Evolutionary conservation across 1,140 invertebrate species (phyloP).

Genomic region (Tetragonula clypearis): DNA sequence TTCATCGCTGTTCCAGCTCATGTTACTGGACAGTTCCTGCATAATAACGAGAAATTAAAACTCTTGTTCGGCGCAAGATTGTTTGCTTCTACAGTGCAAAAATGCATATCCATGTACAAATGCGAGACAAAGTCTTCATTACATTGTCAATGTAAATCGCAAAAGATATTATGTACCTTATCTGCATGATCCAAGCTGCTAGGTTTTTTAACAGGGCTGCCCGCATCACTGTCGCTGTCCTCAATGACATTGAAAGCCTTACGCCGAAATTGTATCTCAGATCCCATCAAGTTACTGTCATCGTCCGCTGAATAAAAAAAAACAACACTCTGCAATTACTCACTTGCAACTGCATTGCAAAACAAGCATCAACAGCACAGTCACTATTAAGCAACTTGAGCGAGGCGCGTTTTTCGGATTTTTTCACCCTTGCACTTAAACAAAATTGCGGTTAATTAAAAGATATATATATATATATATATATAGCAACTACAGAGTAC

Average conservation of each 20-base stretch:
- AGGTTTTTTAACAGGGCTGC: slow-evolving; percentile 63
- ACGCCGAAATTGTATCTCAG: slow-evolving; percentile 70
- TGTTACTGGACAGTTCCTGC: slow-evolving; percentile 66
- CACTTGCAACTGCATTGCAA: background rate
- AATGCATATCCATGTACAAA: background rate
- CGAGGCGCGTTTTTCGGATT: background rate
- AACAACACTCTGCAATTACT: slow-evolving; percentile 19
- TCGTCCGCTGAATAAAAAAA: slow-evolving; percentile 69
- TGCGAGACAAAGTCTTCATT: background rate
- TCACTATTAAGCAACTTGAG: background rate
- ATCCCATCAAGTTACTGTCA: slow-evolving; percentile 71
- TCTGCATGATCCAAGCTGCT: background rate
- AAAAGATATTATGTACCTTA: slow-evolving; percentile 1
- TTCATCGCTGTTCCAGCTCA: slow-evolving; percentile 75
- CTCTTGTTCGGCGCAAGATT: background rate
- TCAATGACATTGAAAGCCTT: slow-evolving; percentile 76
- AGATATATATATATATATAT: background rate
- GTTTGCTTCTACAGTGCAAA: background rate
- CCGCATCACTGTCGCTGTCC: slow-evolving; percentile 77
- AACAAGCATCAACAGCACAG: background rate
- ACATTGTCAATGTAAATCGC: background rate
- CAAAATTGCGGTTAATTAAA: background rate
- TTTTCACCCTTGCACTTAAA: background rate
- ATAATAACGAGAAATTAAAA: slow-evolving; percentile 56
- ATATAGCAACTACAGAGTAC: background rate